Percentiles rank a stretch among this genome's conserved stretches.
These are phyloP conservation scores for Maconellicoccus hirsutus DNA, from an alignment of 1,140 invertebrate species.

Conservation along the genomic window DNA sequence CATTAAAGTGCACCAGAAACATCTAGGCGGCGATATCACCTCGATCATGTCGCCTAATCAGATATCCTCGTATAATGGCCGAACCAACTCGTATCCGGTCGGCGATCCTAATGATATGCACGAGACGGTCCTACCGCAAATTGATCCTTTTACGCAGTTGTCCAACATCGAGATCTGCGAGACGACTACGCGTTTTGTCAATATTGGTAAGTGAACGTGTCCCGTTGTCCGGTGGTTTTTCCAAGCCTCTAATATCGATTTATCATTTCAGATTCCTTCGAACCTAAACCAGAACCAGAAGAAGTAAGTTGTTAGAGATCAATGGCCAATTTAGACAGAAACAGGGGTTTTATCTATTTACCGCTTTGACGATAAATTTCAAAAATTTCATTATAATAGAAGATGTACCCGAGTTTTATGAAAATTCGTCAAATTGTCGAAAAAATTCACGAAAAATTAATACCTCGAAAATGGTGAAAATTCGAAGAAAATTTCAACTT, in stretches of 20 bases:
- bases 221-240: no score
- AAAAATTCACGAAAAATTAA: no score
- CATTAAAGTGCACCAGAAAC: neutral
- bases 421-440: no score
- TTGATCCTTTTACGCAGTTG: neutral
- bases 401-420: no score
- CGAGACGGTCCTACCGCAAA: neutral
- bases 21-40: neutral
- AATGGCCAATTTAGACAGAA: no score
- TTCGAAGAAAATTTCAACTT: no score
- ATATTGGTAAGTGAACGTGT: neutral
- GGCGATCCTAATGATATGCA: neutral
- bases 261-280: neutral
- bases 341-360: no score
- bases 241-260: no score
- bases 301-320: neutral
- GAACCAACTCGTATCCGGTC: no score
- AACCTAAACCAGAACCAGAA: slow-evolving; percentile 13
- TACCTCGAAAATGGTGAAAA: no score
- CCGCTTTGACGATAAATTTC: no score
- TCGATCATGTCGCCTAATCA: neutral
- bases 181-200: neutral
- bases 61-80: neutral
- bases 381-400: no score
- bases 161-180: neutral